Conservation (phyloP, 2,888 invertebrate genomes). For the Dinocampus coccinellae region DNA sequence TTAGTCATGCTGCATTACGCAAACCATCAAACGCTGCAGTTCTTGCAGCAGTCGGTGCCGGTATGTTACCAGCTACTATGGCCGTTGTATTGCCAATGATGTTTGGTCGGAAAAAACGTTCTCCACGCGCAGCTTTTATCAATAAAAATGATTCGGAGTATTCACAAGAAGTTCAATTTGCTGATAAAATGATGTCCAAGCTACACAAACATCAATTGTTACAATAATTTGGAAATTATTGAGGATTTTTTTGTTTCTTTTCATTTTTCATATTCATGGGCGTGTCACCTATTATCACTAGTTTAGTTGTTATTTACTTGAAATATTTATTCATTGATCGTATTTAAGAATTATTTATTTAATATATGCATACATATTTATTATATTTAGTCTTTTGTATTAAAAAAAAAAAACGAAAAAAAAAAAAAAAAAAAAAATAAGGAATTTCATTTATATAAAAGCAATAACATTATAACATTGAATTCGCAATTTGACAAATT, state of each 20-base stretch:
- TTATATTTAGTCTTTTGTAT: neutral
- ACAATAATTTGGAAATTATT: neutral
- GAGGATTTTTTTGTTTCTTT: neutral
- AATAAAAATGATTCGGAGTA: neutral
- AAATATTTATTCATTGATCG: conserved; percentile 1
- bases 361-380: neutral
- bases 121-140: conserved; percentile 14
- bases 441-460: conserved; percentile 29
- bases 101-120: conserved; percentile 72
- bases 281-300: neutral
- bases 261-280: neutral
- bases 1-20: conserved; percentile 63
- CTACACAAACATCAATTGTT: neutral
- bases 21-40: conserved; percentile 75
- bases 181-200: neutral
- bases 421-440: too few relatives aligned
- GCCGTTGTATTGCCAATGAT: conserved; percentile 85
- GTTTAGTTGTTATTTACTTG: neutral
- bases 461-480: neutral
- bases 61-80: conserved; percentile 85
- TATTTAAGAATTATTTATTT: neutral
- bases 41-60: conserved; percentile 81
- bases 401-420: conserved; percentile 36
- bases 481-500: neutral
- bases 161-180: neutral